Base-by-base conservation (phyloP, 2,888 invertebrate species). In the Lysandra coridon region DNA sequence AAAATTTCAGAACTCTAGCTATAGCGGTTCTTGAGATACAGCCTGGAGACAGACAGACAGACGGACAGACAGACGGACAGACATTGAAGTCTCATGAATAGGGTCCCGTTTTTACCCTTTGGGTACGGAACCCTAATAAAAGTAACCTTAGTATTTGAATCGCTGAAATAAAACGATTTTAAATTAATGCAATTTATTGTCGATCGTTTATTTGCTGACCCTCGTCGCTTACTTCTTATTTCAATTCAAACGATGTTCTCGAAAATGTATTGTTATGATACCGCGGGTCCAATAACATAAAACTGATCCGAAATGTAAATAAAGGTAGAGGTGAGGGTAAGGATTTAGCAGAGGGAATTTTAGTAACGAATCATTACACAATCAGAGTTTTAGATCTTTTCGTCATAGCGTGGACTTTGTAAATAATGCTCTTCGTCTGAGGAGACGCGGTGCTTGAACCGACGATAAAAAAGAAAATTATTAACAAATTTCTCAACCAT, bases 101-200 rank as follows among this genome's bases (percentile, higher is more conserved):
- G 23, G 23, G 23, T 23, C 23, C 23, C 23, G 23, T 23, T 23
- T 23, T 23, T 23, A 23, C 0, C 23, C 23, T 23, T 23, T 23
- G 23, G 23, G 23, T 23, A 23, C 23, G 23, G 23, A 23, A 23
- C 23, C 23, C 23, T 23, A 23, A 23, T 17, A 57, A 57, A 76
- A 76, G 30, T 33, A 30, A 53, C 23, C 76, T 44, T 30, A 30
- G 75, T 75, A 49, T 75, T 14, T 30, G 49, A 53, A 33, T 76
- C 49, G 76, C 17, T 33, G 30, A 23, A 75, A 75, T 75, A 53
- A 75, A 75, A 75, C 75, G 75, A 76, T 53, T 76, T 75, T 30
- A 76, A 57, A 76, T 76, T 57, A 76, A 76, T 53, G 33, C 57
- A 76, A 76, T 76, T 76, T 76, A 57, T 76, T 76, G 57, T 44